Evolutionary conservation across 2,113 vertebrate species (phyloP).

Genomic region (Pyxicephalus adspersus): DNA sequence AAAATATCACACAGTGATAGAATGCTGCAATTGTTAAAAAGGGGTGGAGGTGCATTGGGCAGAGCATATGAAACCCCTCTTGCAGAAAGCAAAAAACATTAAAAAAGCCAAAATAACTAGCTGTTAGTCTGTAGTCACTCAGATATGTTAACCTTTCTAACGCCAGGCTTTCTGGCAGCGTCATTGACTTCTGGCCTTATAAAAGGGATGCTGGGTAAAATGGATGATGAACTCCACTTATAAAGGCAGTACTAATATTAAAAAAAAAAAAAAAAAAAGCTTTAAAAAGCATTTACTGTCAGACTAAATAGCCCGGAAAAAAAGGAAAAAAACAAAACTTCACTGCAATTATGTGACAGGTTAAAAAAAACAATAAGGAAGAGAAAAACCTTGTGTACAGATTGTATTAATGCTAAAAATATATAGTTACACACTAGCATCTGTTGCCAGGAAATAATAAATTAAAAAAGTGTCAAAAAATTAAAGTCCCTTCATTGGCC

Average conservation of each 20-base stretch:
- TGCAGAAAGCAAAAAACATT: background rate
- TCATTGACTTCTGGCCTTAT: conserved; percentile 28
- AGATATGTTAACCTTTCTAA: conserved; percentile 18
- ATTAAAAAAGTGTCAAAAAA: background rate
- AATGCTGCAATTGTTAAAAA: conserved; percentile 81
- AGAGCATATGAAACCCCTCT: conserved; percentile 20
- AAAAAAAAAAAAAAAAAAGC: background rate
- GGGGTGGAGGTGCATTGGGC: conserved; percentile 23
- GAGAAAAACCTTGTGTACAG: conserved; percentile 77
- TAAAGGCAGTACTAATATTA: background rate
- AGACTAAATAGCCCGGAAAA: conserved; percentile 25
- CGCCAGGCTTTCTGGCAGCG: conserved; percentile 38
- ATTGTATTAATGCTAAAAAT: conserved; percentile 83
- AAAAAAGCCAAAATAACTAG: background rate
- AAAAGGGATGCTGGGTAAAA: background rate
- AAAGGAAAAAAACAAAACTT: too few species aligned
- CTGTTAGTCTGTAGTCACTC: conserved; percentile 37
- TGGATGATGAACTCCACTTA: background rate
- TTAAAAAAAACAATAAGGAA: conserved; percentile 84
- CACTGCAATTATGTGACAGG: conserved; percentile 82
- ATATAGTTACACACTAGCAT: conserved; percentile 39
- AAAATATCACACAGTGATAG: conserved; percentile 97
- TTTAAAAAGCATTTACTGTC: conserved; percentile 33
- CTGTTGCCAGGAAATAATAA: conserved; percentile 7
- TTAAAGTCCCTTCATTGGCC: conserved; percentile 42